Evolutionary conservation across 1,140 invertebrate species (phyloP), one percentile per base, ranked within the genome.

Genomic region (Drosophila kanapiae): DNA sequence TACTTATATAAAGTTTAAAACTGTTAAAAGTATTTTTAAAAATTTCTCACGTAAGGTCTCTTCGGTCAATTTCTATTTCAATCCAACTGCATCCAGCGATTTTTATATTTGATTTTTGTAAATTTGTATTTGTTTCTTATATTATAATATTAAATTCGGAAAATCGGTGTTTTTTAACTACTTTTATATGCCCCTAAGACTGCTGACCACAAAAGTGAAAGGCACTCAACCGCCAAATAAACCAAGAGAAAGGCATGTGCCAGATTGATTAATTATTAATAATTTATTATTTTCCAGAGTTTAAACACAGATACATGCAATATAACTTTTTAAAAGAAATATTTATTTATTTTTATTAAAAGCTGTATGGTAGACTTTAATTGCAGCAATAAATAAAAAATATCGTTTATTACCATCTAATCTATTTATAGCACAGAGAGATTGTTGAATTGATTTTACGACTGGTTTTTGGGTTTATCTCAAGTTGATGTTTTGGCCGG

Each of bases 401-500:
- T 40, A 27, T 16, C 13, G 23, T 29, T 16, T 60, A 0, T 59
- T 33, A 23, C 33, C 33, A 64, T 64, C 54, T 64, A n/a, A 14
- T 57, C 16, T 63, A 40, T 47, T 62, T 37, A 37, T 35, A 18
- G n/a, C 14, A 11, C 9, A 4, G 1, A 54, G 10, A 13, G 10
- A 60, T 31, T 31, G n/a, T 33, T 18, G 16, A 0, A 3, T 48
- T 33, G 7, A 27, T 1, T 43, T 23, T 2, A 16, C 6, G 9
- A 63, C 18, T 48, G 33, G 6, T 11, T 33, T 60, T 47, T 23
- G 27, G 33, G 8, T 4, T 27, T 65, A 8, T 38, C 11, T 38
- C 1, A 65, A 68, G 38, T 4, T 10, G 33, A 11, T 23, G n/a
- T 23, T 71, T 75, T 64, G 70, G 42, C 69, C 42, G n/a, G 10